phyloP scores from a whole-genome alignment of 1,140 invertebrate genomes.

The Bombus turneri region DNA sequence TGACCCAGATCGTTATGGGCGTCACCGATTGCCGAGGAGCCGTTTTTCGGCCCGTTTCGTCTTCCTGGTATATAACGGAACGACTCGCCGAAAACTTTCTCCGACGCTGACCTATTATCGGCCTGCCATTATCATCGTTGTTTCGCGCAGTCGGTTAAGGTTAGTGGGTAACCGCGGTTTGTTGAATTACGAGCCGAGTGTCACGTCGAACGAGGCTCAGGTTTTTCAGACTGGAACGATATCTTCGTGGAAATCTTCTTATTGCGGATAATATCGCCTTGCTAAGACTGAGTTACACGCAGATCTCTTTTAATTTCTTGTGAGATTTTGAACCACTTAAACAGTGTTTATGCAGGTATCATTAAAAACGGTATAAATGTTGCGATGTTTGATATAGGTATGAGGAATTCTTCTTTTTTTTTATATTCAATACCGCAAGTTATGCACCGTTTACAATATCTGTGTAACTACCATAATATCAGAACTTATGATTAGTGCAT shows the following conservation, averaged over 20 bases:
- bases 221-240: constrained; percentile 46
- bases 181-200: constrained; percentile 34
- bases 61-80: constrained; percentile 43
- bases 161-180: constrained; percentile 48
- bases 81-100: constrained; percentile 50
- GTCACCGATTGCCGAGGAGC: neutral
- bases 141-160: constrained; percentile 40
- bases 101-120: constrained; percentile 45
- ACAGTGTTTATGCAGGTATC: neutral
- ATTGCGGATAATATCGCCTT: neutral
- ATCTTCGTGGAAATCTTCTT: constrained; percentile 16
- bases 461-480: too few species aligned
- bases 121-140: constrained; percentile 20
- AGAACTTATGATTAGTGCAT: too few species aligned
- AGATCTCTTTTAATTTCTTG: neutral
- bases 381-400: neutral
- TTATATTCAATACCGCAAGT: neutral
- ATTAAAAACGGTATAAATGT: neutral
- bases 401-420: neutral
- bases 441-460: too few species aligned
- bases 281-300: neutral
- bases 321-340: neutral
- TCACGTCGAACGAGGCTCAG: neutral
- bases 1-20: constrained; percentile 39
- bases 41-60: constrained; percentile 2